Evolutionary conservation across 37 sponge, comb jelly and placozoan species (phyloP), one percentile per base, ranked within the genome.

Genomic region (Halichondria panicea): DNA sequence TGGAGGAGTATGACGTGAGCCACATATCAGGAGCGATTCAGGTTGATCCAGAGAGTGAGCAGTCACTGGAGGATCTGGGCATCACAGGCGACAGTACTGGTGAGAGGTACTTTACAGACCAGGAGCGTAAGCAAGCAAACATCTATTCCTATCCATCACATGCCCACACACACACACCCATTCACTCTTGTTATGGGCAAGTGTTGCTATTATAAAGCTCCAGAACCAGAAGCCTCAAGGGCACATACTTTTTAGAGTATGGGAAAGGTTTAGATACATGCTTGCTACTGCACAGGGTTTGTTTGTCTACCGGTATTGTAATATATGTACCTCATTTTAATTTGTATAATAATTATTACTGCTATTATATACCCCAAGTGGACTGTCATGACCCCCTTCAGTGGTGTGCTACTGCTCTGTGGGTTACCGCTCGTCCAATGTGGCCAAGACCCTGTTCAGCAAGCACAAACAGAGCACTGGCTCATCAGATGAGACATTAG

Each of bases 381-480:
- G 32, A 37, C 4, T 63, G 36, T 18, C 12, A 8, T 63, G 27
- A 56, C 57, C 5, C 27, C 11, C n/a, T 9, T 4, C 74, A 87
- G 88, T 92, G 68, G 86, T 92, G n/a, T 87, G 87, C 70, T 93
- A 93, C 62, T 93, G 94, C 55, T 89, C 94, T 1, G 83, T 93
- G 4, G 94, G 94, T 6, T 93, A 93, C 59, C 80, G 93, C 4
- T 93, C 94, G 11, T 91, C 92, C 3, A 31, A 43, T 8, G 63
- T 86, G 37, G 87, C 78, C 21, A 31, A 79, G 50, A 79, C 55
- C 35, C 78, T 93, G 27, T 55, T 72, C 25, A 41, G 55, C 19
- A 56, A 77, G 28, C 32, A 44, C 22, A 37, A 63, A 58, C 22
- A 38, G 13, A 37, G 36, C 3, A 22, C 18, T 11, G 34, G 22